These are phyloP conservation scores for Prorops nasuta DNA, from an alignment of 1,140 invertebrate genomes.

Conservation along the genomic window DNA sequence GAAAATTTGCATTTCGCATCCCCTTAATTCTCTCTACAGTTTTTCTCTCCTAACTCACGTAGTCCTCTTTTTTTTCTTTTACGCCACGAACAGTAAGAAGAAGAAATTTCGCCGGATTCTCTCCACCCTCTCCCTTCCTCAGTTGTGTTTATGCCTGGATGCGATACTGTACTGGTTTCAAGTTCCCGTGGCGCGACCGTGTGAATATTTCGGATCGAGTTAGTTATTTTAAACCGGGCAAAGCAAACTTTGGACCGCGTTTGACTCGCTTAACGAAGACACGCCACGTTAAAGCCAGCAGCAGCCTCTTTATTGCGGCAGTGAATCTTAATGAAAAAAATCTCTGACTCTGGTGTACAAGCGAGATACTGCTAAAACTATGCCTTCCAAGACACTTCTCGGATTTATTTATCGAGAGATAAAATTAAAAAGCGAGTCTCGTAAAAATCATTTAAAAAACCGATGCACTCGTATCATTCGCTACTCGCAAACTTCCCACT, in stretches of 20 bases:
- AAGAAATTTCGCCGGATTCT: background rate
- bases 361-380: constrained; percentile 15
- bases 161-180: constrained; percentile 23
- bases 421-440: background rate
- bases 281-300: constrained; percentile 40
- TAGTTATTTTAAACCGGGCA: constrained; percentile 52
- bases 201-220: constrained; percentile 46
- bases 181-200: constrained; percentile 39
- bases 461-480: no score
- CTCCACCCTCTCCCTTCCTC: constrained; percentile 1
- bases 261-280: constrained; percentile 46
- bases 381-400: background rate
- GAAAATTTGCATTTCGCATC: no score
- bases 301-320: constrained; percentile 39
- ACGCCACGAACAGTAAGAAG: no score
- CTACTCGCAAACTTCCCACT: no score
- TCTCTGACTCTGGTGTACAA: no score
- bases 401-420: background rate
- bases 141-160: background rate
- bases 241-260: constrained; percentile 44
- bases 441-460: no score
- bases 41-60: no score
- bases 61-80: no score
- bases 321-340: constrained; percentile 44
- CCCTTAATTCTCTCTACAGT: no score